phyloP scores from a whole-genome alignment of 1,140 invertebrate genomes.

The Drosophila serrata region DNA sequence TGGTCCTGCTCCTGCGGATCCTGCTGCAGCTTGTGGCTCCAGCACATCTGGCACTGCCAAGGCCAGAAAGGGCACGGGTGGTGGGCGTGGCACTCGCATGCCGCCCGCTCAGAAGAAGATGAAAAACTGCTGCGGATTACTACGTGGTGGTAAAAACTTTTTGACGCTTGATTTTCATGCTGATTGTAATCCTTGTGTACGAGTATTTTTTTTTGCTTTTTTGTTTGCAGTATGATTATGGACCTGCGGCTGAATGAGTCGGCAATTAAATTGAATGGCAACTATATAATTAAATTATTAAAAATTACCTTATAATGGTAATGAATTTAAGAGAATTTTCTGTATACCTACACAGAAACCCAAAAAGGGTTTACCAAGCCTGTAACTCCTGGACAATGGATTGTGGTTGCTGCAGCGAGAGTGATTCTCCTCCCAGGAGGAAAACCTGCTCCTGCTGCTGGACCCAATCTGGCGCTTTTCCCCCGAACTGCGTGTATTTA shows the following conservation, averaged over 20 bases:
- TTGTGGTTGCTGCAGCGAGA: conserved; percentile 1
- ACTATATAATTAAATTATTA: background rate
- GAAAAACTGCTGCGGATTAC: conserved; percentile 64
- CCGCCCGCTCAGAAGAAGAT: conserved; percentile 34
- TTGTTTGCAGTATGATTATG: conserved; percentile 31
- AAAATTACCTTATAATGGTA: background rate
- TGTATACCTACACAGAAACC: background rate
- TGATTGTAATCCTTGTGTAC: conserved; percentile 68
- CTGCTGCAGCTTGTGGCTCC: conserved; percentile 21
- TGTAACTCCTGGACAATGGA: too few species aligned
- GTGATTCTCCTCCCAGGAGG: background rate
- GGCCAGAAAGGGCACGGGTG: conserved; percentile 10
- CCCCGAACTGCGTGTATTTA: conserved; percentile 40
- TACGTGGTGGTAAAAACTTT: conserved; percentile 64
- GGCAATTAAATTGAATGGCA: conserved; percentile 11
- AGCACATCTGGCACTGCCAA: conserved; percentile 30
- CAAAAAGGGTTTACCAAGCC: background rate
- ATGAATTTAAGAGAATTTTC: background rate
- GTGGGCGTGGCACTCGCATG: conserved; percentile 48
- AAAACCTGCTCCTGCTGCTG: background rate
- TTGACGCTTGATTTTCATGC: conserved; percentile 76
- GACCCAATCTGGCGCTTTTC: background rate
- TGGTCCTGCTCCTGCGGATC: conserved; percentile 15
- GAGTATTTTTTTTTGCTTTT: background rate
- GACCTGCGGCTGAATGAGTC: conserved; percentile 25